Evolutionary conservation across 2,888 invertebrate species (phyloP).

Genomic region (Phengaris alcon): DNA sequence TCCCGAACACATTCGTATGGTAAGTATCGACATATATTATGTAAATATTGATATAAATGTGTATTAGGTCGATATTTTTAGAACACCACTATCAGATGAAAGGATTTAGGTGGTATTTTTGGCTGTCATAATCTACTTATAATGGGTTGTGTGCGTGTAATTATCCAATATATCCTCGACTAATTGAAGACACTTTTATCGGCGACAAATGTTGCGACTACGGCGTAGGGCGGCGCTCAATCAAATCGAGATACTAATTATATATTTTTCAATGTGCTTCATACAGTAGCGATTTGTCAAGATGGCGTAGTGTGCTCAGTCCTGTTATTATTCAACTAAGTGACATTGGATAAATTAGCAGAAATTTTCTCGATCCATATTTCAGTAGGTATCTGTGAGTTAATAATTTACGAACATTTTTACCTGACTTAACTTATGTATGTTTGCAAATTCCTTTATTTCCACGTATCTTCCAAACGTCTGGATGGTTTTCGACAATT

Average conservation of each 20-base stretch:
- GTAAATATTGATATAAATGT: conserved; percentile 9
- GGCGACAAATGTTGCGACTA: conserved; percentile 1
- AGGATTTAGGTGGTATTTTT: background rate
- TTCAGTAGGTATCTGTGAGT: background rate
- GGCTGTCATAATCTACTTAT: conserved; percentile 23
- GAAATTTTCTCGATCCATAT: background rate
- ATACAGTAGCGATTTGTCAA: background rate
- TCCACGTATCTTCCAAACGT: too few species aligned
- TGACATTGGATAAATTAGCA: background rate
- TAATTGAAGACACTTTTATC: conserved; percentile 24
- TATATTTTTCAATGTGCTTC: background rate
- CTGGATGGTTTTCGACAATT: too few species aligned
- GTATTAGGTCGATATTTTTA: background rate
- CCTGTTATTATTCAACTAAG: too few species aligned
- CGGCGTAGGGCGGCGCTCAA: background rate
- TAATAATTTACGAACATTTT: background rate
- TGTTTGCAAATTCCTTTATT: too few species aligned
- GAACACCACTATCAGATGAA: background rate
- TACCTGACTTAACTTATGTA: background rate
- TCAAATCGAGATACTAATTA: conserved; percentile 11
- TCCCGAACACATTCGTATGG: conserved; percentile 30
- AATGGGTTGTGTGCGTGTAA: conserved; percentile 10
- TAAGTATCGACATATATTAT: background rate
- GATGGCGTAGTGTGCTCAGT: background rate
- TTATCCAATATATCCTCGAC: conserved; percentile 6